Percentiles rank a stretch among this genome's conserved stretches.
phyloP scores from a whole-genome alignment of 2,888 invertebrate genomes.

The Fissipunctia ypsillon region DNA sequence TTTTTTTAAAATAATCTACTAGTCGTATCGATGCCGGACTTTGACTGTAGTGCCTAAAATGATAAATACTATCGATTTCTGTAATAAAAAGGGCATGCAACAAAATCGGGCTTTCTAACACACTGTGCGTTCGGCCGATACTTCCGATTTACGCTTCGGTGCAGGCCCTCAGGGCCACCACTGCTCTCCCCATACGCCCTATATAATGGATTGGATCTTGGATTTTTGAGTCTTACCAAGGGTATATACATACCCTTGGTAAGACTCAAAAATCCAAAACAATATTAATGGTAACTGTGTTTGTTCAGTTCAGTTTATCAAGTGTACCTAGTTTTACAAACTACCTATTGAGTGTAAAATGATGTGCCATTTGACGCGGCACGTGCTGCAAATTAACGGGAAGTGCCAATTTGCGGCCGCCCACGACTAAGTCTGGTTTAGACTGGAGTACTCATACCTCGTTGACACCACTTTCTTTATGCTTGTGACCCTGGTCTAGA shows the following conservation, averaged over 20 bases:
- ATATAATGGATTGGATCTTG: no score
- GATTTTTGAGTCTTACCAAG: no score
- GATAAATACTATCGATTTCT: no score
- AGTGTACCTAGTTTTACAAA: background rate
- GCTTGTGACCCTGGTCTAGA: constrained; percentile 5
- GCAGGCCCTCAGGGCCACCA: no score
- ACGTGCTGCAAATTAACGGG: constrained; percentile 72
- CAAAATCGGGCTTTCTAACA: no score
- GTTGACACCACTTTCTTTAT: constrained; percentile 66
- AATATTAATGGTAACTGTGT: background rate
- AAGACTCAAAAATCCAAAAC: background rate
- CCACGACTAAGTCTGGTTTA: constrained; percentile 66
- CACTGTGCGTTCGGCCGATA: no score
- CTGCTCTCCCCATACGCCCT: no score
- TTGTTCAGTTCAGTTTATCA: background rate
- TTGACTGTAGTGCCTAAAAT: no score
- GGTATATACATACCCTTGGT: background rate
- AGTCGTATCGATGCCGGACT: no score
- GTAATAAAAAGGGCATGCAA: no score
- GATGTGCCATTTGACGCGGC: constrained; percentile 37
- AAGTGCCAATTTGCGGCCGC: constrained; percentile 78
- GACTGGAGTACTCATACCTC: constrained; percentile 64
- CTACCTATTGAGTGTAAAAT: constrained; percentile 34
- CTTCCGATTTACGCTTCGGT: no score
- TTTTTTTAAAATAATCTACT: no score